Evolutionary conservation across 2,797 vertebrate genomes (phyloP), one percentile per base, ranked within the genome.

Genomic region (Pteronotus mesoamericanus): DNA sequence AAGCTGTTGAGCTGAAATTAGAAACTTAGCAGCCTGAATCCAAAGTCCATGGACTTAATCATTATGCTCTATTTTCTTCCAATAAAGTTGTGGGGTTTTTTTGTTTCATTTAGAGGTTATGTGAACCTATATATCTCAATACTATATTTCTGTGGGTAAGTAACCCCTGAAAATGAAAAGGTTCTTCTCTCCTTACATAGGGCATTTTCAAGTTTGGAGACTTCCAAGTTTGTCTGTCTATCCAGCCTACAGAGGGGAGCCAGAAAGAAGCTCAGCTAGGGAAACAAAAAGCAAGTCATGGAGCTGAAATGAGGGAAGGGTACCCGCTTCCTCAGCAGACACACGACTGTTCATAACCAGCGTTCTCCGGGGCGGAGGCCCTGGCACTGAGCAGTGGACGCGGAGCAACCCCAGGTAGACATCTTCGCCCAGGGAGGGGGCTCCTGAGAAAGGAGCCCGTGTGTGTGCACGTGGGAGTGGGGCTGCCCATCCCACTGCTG

Each of bases 401-500:
- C 26, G 42, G 21, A 21, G 6, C 59, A 44, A 53, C 1, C 9
- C 5, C 2, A 7, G 9, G 19, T 0, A 71, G 72, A 37, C 18
- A 4, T 83, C 21, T n/a, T 42, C 48, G 26, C 24, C 3, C 24
- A 0, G 1, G n/a, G 6, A 46, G 29, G 39, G 59, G 77, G 14
- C 2, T 10, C 29, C 79, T 18, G 55, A 34, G 8, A 44, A 9
- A 32, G 26, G 32, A 51, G 21, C 46, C 42, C 29, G 0, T 29
- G 16, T 26, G 59, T 19, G 44, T 42, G 44, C 24, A n/a, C 48
- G 0, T 1, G 14, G 39, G 61, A 32, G 32, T 12, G 42, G 18
- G 5, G 0, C 0, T 55, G 4, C 32, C 34, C 19, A 32, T 39
- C 55, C 29, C 2, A 5, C 3, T 12, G 2, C 3, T 77, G 10